These are phyloP conservation scores for Phalacrocorax carbo DNA, from an alignment of 2,113 vertebrate species.

Conservation along the genomic window DNA sequence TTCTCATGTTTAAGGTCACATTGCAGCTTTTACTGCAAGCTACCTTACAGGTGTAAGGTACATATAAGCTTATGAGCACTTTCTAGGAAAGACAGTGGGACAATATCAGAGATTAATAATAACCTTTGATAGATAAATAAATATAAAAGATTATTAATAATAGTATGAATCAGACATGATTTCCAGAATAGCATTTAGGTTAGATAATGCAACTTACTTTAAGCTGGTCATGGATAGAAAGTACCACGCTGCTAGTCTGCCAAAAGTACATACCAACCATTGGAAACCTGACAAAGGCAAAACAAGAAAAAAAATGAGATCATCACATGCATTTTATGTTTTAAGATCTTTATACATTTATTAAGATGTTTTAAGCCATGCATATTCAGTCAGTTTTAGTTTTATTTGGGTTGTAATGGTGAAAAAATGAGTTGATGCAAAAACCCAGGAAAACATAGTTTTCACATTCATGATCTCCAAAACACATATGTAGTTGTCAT, in stretches of 20 bases:
- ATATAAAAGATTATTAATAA: background rate
- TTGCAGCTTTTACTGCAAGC: background rate
- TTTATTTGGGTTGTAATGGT: background rate
- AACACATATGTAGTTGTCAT: background rate
- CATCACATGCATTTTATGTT: background rate
- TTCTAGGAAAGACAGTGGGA: background rate
- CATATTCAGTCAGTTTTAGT: background rate
- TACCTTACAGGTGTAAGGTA: background rate
- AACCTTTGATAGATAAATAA: background rate
- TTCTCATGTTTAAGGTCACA: background rate
- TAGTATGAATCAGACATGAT: background rate
- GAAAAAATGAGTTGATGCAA: background rate
- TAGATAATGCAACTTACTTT: background rate
- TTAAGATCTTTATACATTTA: background rate
- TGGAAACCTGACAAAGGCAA: background rate
- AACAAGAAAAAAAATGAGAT: background rate
- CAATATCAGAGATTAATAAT: background rate
- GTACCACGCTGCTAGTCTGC: rapidly evolving
- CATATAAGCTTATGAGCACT: background rate
- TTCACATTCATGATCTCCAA: background rate
- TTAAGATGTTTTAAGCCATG: background rate
- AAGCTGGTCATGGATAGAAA: background rate
- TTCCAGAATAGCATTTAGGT: background rate
- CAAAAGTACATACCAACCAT: background rate
- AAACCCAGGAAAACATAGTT: background rate